Evolutionary conservation across 2,797 vertebrate species (phyloP).

Genomic region (Acipenser ruthenus): DNA sequence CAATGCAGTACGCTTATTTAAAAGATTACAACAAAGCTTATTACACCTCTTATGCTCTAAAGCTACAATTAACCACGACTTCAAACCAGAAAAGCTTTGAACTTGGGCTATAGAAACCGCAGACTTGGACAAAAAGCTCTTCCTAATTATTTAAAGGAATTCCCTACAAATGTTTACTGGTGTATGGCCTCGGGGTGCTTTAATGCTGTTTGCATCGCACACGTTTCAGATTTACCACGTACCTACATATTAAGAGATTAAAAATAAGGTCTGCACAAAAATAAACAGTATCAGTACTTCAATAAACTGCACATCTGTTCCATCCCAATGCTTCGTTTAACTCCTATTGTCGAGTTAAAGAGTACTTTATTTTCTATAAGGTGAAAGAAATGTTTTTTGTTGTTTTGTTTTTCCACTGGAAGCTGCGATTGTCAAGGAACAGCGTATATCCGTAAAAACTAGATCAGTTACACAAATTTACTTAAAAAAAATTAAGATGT

Average conservation of each 20-base stretch:
- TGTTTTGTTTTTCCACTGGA: background rate
- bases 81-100: too few species aligned
- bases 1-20: too few species aligned
- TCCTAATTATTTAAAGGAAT: slow-evolving; percentile 1
- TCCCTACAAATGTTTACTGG: background rate
- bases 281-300: background rate
- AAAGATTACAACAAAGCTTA: too few species aligned
- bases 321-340: background rate
- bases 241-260: slow-evolving; percentile 1
- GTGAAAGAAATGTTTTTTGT: background rate
- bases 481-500: too few species aligned
- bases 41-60: too few species aligned
- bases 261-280: background rate
- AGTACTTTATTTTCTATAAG: background rate
- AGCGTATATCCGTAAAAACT: background rate
- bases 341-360: background rate
- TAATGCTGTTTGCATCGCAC: background rate
- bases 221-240: background rate
- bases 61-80: too few species aligned
- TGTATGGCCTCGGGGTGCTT: background rate
- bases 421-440: background rate
- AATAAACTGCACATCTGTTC: background rate
- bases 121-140: background rate
- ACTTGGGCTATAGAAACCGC: background rate
- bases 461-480: too few species aligned